Conservation (phyloP, 1,140 invertebrate genomes). For the Camponotus floridanus region DNA sequence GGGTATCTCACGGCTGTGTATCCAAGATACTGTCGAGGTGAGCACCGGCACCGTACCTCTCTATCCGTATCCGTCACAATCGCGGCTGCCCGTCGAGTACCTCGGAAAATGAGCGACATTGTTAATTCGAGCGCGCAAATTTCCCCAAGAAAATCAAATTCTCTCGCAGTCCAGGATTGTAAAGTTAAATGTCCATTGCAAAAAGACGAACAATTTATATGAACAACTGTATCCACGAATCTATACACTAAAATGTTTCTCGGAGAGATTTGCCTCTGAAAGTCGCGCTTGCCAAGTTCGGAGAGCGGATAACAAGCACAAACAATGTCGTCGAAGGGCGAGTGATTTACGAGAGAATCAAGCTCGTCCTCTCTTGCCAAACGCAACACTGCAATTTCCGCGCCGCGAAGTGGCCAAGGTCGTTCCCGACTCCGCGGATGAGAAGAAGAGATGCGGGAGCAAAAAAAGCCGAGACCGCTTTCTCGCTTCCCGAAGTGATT, state of each 20-base stretch:
- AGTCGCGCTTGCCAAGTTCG: conserved; percentile 38
- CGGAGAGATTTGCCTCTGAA: conserved; percentile 23
- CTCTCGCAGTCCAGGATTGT: not conserved
- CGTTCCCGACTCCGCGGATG: conserved; percentile 28
- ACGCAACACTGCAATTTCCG: conserved; percentile 69
- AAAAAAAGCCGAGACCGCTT: conserved; percentile 71
- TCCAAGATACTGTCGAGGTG: conserved; percentile 98
- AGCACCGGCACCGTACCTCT: conserved; percentile 77
- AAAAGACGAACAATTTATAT: not conserved
- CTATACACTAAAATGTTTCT: not conserved
- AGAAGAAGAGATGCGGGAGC: conserved; percentile 62
- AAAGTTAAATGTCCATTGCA: not conserved
- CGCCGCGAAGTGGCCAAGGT: conserved; percentile 57
- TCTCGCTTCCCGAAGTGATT: conserved; percentile 76
- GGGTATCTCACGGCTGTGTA: conserved; percentile 97
- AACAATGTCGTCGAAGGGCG: conserved; percentile 42
- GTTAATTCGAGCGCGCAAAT: not conserved
- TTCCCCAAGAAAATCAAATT: not conserved
- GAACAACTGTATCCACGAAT: not conserved
- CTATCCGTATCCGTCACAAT: conserved; percentile 71
- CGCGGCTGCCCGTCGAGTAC: conserved; percentile 34
- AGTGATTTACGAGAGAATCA: conserved; percentile 66
- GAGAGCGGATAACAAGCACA: conserved; percentile 22
- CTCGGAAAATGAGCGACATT: conserved; percentile 16
- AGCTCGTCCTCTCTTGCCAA: conserved; percentile 56